Conservation (phyloP, 2,888 invertebrate species). For the Microctonus brassicae region DNA sequence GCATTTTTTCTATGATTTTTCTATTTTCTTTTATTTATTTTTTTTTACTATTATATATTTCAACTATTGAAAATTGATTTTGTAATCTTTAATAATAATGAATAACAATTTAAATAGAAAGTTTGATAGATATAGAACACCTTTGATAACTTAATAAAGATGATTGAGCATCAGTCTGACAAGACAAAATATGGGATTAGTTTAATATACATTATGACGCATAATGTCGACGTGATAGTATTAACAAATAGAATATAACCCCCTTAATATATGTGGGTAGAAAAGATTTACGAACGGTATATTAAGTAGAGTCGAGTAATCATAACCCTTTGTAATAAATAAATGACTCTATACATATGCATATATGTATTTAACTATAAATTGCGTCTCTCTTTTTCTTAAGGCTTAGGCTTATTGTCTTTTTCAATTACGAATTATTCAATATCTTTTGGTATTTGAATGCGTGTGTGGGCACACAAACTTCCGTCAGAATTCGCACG, state of each 20-base stretch:
- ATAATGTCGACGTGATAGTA: slow-evolving; percentile 18
- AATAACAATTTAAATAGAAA: no score
- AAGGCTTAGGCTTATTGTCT: background rate
- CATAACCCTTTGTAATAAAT: slow-evolving; percentile 8
- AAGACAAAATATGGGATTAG: slow-evolving; percentile 3
- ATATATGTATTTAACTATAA: background rate
- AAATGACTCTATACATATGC: background rate
- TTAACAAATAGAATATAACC: slow-evolving; percentile 13
- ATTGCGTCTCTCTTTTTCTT: background rate
- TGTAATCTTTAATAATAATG: background rate
- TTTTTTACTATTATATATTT: no score
- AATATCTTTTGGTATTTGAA: slow-evolving; percentile 32
- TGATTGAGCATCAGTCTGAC: background rate
- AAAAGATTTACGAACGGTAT: slow-evolving; percentile 30
- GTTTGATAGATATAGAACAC: no score
- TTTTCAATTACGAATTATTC: slow-evolving; percentile 24
- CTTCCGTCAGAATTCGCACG: slow-evolving; percentile 28
- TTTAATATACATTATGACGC: slow-evolving; percentile 2
- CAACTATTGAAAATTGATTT: background rate
- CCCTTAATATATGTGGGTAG: slow-evolving; percentile 19
- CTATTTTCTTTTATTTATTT: no score
- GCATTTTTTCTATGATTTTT: slow-evolving; percentile 15
- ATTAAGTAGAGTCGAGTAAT: slow-evolving; percentile 17
- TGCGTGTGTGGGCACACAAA: slow-evolving; percentile 37
- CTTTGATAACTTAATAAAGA: background rate